Conservation (phyloP, 2,888 invertebrate genomes). For the Gryllus longicercus region DNA sequence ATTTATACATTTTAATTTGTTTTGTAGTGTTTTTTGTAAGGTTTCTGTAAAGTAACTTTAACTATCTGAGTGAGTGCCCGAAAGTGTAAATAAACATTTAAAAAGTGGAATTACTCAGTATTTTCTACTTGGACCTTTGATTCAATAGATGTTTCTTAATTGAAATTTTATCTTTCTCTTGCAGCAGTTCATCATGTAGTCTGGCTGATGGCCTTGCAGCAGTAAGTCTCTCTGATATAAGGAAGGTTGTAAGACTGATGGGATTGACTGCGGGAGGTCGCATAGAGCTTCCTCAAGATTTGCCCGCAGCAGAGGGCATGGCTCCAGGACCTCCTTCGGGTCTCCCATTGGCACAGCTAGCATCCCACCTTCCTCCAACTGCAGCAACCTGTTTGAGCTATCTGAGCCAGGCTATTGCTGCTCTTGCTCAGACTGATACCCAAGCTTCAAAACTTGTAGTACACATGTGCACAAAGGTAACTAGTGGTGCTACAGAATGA, state of each 20-base stretch:
- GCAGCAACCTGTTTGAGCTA: conserved; percentile 44
- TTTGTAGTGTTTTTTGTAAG: too few species aligned
- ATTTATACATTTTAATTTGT: too few species aligned
- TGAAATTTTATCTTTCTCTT: not conserved
- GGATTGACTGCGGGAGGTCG: conserved; percentile 57
- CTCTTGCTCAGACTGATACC: conserved; percentile 54
- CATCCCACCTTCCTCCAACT: conserved; percentile 41
- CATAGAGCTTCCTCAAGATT: conserved; percentile 46
- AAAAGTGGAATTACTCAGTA: too few species aligned
- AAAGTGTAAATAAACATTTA: too few species aligned
- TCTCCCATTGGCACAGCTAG: conserved; percentile 24
- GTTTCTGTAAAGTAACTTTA: too few species aligned
- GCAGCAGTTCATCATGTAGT: conserved; percentile 49
- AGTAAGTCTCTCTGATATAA: conserved; percentile 56
- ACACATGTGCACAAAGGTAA: conserved; percentile 56
- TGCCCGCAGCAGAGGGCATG: conserved; percentile 24
- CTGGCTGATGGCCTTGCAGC: conserved; percentile 49
- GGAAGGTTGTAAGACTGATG: conserved; percentile 58
- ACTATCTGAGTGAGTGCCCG: too few species aligned
- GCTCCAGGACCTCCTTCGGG: conserved; percentile 26
- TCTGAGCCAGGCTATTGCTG: conserved; percentile 50
- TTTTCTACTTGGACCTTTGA: too few species aligned
- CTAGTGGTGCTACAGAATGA: not conserved
- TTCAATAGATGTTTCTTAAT: too few species aligned
- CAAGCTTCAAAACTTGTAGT: conserved; percentile 56